Evolutionary conservation across 2,113 vertebrate species (phyloP).

Genomic region (Anolis sagrei): DNA sequence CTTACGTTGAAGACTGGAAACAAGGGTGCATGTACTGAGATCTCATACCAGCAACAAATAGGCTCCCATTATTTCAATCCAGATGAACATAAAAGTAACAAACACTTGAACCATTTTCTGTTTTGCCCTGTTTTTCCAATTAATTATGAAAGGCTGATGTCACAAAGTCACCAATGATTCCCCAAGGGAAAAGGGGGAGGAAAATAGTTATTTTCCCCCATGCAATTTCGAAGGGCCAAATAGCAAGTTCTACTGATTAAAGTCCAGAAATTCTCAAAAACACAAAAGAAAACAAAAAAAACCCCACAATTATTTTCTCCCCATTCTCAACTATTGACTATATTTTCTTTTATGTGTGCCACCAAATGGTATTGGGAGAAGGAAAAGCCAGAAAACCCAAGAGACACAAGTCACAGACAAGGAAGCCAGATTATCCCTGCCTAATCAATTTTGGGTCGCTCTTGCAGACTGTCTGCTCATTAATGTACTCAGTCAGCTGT

Average conservation of each 20-base stretch:
- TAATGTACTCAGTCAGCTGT: conserved; percentile 28
- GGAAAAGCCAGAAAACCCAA: neutral
- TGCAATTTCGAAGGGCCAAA: neutral
- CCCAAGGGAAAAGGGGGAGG: neutral
- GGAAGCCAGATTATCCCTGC: neutral
- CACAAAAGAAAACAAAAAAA: no score
- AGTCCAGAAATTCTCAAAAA: no score
- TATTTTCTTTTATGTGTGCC: neutral
- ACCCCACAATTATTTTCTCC: no score
- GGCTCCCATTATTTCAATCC: no score
- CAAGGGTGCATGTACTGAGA: no score
- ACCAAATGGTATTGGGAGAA: neutral
- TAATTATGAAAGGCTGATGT: neutral
- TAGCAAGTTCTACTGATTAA: no score
- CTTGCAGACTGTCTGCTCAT: neutral
- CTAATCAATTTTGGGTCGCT: conserved; percentile 1
- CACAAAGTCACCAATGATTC: neutral
- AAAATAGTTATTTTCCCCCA: neutral
- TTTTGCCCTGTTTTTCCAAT: no score
- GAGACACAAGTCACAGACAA: neutral
- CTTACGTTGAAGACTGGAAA: no score
- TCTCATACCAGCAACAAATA: no score
- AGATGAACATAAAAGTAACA: no score
- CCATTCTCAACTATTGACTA: neutral
- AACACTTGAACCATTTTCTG: no score